A percentile compares a stretch with the other conserved stretches of the same genome.
Evolutionary conservation across 2,113 vertebrate genomes (phyloP).

Genomic region (Panurus biarmicus): DNA sequence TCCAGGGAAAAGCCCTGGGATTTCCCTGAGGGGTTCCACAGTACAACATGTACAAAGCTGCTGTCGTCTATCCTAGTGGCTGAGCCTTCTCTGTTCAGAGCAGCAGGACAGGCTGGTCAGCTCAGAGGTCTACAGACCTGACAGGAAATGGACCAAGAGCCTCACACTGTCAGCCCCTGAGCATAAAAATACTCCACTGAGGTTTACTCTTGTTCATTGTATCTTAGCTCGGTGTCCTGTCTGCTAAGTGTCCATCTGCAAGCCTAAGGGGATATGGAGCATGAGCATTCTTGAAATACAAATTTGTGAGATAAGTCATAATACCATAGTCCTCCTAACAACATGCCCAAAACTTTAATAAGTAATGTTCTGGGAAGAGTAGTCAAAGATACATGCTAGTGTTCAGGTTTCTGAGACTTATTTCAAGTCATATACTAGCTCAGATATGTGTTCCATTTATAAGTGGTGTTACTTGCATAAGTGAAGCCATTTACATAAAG

Average conservation of each 20-base stretch:
- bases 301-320: neutral
- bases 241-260: neutral
- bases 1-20: no score
- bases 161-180: neutral
- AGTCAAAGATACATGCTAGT: neutral
- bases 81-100: neutral
- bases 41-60: accelerated
- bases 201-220: neutral
- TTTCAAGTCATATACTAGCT: neutral
- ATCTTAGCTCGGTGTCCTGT: neutral
- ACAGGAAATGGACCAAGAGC: neutral
- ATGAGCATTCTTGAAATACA: neutral
- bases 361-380: neutral
- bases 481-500: neutral
- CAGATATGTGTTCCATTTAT: neutral
- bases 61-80: neutral
- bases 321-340: neutral
- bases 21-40: no score
- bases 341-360: neutral
- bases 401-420: neutral
- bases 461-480: neutral
- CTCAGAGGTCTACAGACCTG: neutral
- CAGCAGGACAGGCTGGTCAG: neutral
- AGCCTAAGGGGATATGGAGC: neutral
- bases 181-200: neutral